These are phyloP conservation scores for Pyrochroa serraticornis DNA, from an alignment of 2,888 invertebrate genomes.

Conservation along the genomic window DNA sequence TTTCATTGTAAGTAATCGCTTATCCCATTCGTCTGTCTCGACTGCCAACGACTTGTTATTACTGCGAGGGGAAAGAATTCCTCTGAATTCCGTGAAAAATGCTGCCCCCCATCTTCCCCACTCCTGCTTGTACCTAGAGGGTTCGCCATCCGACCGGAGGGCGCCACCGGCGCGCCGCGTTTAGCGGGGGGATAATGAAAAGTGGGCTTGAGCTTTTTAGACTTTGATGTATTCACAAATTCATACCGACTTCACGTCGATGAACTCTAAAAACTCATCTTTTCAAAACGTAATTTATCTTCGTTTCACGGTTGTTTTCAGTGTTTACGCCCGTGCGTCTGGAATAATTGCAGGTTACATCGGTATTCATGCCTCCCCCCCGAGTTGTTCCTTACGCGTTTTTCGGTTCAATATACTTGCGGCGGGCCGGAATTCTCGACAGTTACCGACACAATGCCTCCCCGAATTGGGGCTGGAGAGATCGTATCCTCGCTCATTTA, in stretches of 20 bases:
- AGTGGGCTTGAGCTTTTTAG: constrained; percentile 56
- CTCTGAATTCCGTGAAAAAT: constrained; percentile 44
- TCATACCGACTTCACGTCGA: constrained; percentile 58
- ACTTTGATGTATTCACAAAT: constrained; percentile 60
- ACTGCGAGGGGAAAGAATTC: constrained; percentile 47
- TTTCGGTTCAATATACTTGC: constrained; percentile 1
- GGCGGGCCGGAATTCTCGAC: too few relatives aligned
- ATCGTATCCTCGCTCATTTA: too few relatives aligned
- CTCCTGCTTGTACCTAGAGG: constrained; percentile 43
- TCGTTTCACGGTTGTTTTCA: constrained; percentile 57
- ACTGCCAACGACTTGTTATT: constrained; percentile 52
- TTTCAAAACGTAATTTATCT: constrained; percentile 59
- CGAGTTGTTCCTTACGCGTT: neutral
- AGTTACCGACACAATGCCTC: too few relatives aligned
- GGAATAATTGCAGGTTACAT: constrained; percentile 51
- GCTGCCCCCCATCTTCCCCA: constrained; percentile 35
- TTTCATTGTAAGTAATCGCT: constrained; percentile 52
- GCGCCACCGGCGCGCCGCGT: constrained; percentile 44
- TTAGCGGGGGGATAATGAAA: constrained; percentile 53
- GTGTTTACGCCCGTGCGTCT: constrained; percentile 49
- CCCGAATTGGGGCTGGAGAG: too few relatives aligned
- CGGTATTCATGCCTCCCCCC: constrained; percentile 29
- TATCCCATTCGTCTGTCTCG: constrained; percentile 52
- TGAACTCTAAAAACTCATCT: constrained; percentile 59
- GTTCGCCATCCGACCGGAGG: constrained; percentile 41